A percentile compares a stretch with the other conserved stretches of the same genome.
These are phyloP conservation scores for Falco columbarius DNA, from an alignment of 2,797 vertebrate species.

Conservation along the genomic window DNA sequence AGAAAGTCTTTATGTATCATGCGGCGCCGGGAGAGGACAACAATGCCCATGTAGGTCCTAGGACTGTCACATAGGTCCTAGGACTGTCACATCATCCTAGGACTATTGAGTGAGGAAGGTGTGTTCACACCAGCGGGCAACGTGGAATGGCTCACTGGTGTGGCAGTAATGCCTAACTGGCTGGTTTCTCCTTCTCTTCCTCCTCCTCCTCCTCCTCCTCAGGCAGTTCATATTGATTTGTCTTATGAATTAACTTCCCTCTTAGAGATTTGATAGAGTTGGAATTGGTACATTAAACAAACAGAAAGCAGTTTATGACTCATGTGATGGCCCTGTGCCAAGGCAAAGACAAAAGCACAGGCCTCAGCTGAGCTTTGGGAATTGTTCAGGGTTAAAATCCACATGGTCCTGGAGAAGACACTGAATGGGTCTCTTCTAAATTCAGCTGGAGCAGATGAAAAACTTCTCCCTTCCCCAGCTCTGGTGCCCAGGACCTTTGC, in stretches of 20 bases:
- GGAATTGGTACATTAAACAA: conserved; percentile 34
- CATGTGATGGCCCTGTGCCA: not conserved
- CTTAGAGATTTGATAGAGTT: not conserved
- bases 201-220: not conserved
- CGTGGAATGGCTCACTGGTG: fast-evolving
- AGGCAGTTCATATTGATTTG: not conserved
- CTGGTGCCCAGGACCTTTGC: not conserved
- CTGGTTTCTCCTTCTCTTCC: not conserved
- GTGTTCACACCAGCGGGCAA: not conserved
- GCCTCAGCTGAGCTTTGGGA: not conserved
- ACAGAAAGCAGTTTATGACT: not conserved
- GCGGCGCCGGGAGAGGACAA: not conserved
- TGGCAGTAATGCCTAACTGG: fast-evolving
- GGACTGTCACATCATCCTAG: not conserved
- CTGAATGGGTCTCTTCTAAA: fast-evolving
- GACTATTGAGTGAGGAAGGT: fast-evolving
- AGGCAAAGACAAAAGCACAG: not conserved
- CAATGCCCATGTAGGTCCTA: fast-evolving
- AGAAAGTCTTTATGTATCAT: not conserved
- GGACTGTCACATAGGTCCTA: fast-evolving
- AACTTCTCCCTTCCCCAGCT: not conserved
- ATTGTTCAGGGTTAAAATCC: not conserved
- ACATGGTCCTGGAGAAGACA: not conserved
- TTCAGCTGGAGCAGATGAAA: not conserved
- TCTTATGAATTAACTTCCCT: conserved; percentile 38